A percentile compares a stretch with the other conserved stretches of the same genome.
phyloP scores from a whole-genome alignment of 1,140 invertebrate genomes.

The Stegodyphus dumicola region DNA sequence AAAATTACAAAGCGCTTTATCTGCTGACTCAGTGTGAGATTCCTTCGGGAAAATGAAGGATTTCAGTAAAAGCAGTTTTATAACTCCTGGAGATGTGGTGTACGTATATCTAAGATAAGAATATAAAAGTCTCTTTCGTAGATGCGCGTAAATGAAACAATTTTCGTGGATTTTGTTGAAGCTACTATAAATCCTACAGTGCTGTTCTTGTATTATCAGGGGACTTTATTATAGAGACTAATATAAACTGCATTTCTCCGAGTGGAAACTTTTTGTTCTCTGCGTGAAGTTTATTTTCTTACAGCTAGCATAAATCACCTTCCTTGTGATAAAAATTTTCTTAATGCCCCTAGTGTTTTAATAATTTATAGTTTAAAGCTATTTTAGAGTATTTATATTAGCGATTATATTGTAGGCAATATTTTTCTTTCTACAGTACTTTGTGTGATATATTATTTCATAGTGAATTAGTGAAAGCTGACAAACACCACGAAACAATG shows the following conservation, averaged over 20 bases:
- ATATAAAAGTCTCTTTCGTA: not conserved
- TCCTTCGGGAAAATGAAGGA: not conserved
- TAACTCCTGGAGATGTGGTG: not conserved
- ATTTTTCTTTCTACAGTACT: too few species aligned
- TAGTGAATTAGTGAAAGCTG: too few species aligned
- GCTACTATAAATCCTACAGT: not conserved
- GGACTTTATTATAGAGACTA: slow-evolving; percentile 23
- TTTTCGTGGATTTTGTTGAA: not conserved
- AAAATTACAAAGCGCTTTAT: not conserved
- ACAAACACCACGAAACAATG: too few species aligned
- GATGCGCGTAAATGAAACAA: slow-evolving; percentile 7
- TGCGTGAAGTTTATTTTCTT: too few species aligned
- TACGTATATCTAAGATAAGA: slow-evolving; percentile 6
- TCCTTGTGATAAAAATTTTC: too few species aligned
- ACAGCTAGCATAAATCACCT: too few species aligned
- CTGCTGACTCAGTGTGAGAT: not conserved
- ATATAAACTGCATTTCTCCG: not conserved
- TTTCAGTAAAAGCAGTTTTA: not conserved
- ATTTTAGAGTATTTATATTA: too few species aligned
- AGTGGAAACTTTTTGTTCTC: too few species aligned
- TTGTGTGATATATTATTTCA: too few species aligned
- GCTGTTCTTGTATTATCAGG: slow-evolving; percentile 5
- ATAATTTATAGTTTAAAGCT: too few species aligned
- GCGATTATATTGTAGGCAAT: too few species aligned
- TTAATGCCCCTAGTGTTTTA: too few species aligned